These are phyloP conservation scores for Idaea biselata DNA, from an alignment of 2,888 invertebrate genomes.

Conservation along the genomic window DNA sequence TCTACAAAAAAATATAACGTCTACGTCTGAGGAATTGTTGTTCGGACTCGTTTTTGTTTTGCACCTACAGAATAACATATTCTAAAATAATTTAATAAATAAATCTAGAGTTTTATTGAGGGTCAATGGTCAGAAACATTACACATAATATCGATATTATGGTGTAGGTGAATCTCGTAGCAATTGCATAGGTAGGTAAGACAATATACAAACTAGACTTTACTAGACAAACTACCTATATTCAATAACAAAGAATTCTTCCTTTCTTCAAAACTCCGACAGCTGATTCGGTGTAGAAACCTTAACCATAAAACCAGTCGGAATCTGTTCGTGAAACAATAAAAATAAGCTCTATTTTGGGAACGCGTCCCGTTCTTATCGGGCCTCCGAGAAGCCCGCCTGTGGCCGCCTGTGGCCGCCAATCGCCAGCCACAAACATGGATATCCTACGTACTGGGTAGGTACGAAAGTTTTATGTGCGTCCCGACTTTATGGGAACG, in stretches of 20 bases:
- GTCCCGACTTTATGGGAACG: conserved; percentile 2
- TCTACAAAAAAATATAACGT: conserved; percentile 2
- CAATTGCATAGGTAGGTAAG: neutral
- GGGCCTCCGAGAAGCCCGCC: conserved; percentile 49
- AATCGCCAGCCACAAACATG: neutral
- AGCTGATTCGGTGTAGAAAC: conserved; percentile 46
- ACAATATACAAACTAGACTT: neutral
- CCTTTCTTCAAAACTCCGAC: conserved; percentile 45
- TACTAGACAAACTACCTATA: conserved; percentile 15
- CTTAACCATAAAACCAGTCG: conserved; percentile 65
- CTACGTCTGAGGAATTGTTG: conserved; percentile 18
- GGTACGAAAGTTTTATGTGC: neutral
- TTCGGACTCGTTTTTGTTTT: neutral
- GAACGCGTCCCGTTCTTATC: conserved; percentile 64
- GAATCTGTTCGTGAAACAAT: conserved; percentile 66
- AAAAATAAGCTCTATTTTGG: conserved; percentile 70
- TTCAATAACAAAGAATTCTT: neutral
- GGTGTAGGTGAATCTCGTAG: neutral
- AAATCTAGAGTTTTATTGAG: neutral
- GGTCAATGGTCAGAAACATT: neutral
- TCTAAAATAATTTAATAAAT: neutral
- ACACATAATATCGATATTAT: neutral
- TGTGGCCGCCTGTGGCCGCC: conserved; percentile 20
- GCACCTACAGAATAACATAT: neutral
- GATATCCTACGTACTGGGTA: neutral